These are phyloP conservation scores for Callaeas wilsoni DNA, from an alignment of 2,113 vertebrate genomes.

Conservation along the genomic window DNA sequence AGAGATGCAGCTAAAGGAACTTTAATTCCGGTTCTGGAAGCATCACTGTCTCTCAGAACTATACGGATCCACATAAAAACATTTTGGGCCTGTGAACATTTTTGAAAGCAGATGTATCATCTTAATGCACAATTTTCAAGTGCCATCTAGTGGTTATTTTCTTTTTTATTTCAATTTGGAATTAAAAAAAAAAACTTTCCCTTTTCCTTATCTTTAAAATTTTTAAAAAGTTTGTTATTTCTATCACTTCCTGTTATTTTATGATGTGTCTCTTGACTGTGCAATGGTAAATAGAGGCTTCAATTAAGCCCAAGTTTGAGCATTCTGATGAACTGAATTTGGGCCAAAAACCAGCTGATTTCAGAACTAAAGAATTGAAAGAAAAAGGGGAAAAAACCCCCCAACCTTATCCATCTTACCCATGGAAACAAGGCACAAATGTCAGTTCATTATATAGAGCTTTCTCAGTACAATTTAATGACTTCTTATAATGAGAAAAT, in stretches of 20 bases:
- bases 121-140: conserved; percentile 45
- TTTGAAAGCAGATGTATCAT: neutral
- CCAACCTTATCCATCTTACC: neutral
- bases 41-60: neutral
- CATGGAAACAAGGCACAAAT: neutral
- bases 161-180: neutral
- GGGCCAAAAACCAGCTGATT: neutral
- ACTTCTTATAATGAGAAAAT: neutral
- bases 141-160: conserved; percentile 74
- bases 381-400: rapidly evolving
- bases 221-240: neutral
- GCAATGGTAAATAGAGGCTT: neutral
- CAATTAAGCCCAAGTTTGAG: neutral
- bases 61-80: neutral
- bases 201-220: neutral
- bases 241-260: neutral
- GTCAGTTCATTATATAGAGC: neutral
- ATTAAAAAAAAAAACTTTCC: neutral
- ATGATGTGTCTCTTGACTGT: neutral
- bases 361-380: neutral
- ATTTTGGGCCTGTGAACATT: neutral
- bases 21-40: neutral
- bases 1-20: neutral
- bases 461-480: neutral
- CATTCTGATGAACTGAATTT: neutral